These are phyloP conservation scores for Nanorana parkeri DNA, from an alignment of 2,113 vertebrate species.

Conservation along the genomic window DNA sequence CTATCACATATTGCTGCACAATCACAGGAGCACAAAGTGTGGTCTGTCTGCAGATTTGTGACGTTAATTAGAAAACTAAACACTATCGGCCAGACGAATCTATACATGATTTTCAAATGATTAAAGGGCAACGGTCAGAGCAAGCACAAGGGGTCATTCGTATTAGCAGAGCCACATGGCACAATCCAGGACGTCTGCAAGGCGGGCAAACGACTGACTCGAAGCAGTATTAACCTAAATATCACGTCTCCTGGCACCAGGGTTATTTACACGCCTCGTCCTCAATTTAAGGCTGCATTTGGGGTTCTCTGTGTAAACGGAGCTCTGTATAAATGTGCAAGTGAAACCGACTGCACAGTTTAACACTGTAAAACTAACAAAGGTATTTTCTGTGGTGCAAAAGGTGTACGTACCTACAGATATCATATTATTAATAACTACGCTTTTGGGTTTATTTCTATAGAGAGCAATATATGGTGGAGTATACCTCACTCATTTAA, in stretches of 20 bases:
- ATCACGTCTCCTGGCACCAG: constrained; percentile 56
- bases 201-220: constrained; percentile 40
- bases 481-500: too few species aligned
- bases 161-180: constrained; percentile 56
- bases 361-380: not conserved
- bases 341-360: constrained; percentile 13
- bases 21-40: constrained; percentile 48
- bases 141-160: constrained; percentile 56
- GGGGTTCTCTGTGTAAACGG: constrained; percentile 42
- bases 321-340: constrained; percentile 29
- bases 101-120: constrained; percentile 57
- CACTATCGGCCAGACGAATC: constrained; percentile 57
- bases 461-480: too few species aligned
- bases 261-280: constrained; percentile 51
- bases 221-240: constrained; percentile 53
- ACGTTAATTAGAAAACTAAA: constrained; percentile 58
- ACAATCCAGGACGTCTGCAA: constrained; percentile 50
- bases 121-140: constrained; percentile 56
- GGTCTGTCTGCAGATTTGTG: constrained; percentile 55
- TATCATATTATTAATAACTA: not conserved
- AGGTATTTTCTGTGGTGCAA: not conserved
- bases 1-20: not conserved
- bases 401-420: not conserved
- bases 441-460: not conserved
- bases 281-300: constrained; percentile 38